Base-by-base conservation (phyloP, 2,888 invertebrate species). In the Marronus borbonicus region DNA sequence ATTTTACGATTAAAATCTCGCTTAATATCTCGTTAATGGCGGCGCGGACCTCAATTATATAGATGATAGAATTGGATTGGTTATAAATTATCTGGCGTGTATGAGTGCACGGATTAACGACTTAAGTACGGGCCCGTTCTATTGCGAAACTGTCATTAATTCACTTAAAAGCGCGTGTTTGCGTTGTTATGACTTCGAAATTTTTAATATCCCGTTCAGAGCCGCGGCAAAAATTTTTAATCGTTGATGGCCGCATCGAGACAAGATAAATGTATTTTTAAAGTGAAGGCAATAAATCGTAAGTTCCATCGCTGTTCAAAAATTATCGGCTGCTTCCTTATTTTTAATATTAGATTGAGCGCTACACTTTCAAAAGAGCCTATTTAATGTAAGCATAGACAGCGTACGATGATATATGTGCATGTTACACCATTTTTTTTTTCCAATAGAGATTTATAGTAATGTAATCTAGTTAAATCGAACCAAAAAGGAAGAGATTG, bases 1-100 rank as follows among this genome's bases (percentile, higher is more conserved):
- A 74, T 74, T 74, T 62, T 74, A 58, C 60, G 72, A 74, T 74
- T 74, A 60, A 74, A 74, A 74, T 74, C 72, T 60, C 72, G 62
- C 60, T 74, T 74, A 74, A 74, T 74, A 62, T 74, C 72, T 60
- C 72, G 72, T 74, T 74, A 74, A 74, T 74, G 60, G 72, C 72
- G 60, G 44, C 72, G 60, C 72, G 60, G 62, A 60, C 60, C 72
- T 74, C 72, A 74, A 60, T 74, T 74, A 74, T 74, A 44, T 55
- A 55, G 72, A 60, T 58, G 72, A 72, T 74, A 74, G 72, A 74
- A 74, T 24, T 60, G 72, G 72, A 74, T 74, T 60, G 72, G 72
- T 74, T 74, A 74, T 74, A 74, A 74, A 74, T 74, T 74, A 74
- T 74, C 72, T 24, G 60, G 24, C 72, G 44, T 74, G 49, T 72